Percentiles rank a stretch among this genome's conserved stretches.
Conservation (phyloP, 2,113 vertebrate genomes). For the Archocentrus centrarchus region DNA sequence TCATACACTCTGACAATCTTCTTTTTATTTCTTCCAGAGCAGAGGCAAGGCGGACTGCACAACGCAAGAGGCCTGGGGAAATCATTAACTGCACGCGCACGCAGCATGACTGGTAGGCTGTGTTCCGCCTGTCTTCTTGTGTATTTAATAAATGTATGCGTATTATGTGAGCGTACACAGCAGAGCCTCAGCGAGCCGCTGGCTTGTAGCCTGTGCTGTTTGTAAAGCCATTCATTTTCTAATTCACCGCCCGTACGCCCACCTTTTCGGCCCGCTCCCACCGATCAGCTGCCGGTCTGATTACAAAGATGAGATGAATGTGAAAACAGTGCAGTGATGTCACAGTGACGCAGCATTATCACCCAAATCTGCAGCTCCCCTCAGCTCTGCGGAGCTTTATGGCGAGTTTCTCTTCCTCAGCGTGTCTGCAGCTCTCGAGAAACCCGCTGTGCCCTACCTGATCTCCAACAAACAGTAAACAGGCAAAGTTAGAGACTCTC, state of each 20-base stretch:
- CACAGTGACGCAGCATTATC: not conserved
- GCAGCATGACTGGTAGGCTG: constrained; percentile 75
- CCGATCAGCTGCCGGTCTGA: not conserved
- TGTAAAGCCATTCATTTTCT: constrained; percentile 5
- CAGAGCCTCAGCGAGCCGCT: not conserved
- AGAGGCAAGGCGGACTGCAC: constrained; percentile 50
- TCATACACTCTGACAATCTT: constrained; percentile 51
- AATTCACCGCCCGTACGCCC: not conserved
- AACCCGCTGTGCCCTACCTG: not conserved
- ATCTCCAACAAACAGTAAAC: not conserved
- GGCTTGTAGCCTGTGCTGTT: not conserved
- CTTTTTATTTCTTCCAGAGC: constrained; percentile 71
- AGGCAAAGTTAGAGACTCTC: not conserved
- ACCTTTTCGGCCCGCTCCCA: not conserved
- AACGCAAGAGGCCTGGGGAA: constrained; percentile 60
- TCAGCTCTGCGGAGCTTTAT: not conserved
- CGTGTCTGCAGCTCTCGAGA: not conserved
- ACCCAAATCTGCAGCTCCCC: not conserved
- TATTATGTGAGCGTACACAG: not conserved
- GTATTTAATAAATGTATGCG: not conserved
- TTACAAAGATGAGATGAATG: not conserved
- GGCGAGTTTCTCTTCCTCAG: not conserved
- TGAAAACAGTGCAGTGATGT: not conserved
- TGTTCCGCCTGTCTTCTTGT: not conserved
- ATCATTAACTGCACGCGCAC: constrained; percentile 63